Evolutionary conservation across 2,113 vertebrate genomes (phyloP).

Genomic region (Hemicordylus capensis): DNA sequence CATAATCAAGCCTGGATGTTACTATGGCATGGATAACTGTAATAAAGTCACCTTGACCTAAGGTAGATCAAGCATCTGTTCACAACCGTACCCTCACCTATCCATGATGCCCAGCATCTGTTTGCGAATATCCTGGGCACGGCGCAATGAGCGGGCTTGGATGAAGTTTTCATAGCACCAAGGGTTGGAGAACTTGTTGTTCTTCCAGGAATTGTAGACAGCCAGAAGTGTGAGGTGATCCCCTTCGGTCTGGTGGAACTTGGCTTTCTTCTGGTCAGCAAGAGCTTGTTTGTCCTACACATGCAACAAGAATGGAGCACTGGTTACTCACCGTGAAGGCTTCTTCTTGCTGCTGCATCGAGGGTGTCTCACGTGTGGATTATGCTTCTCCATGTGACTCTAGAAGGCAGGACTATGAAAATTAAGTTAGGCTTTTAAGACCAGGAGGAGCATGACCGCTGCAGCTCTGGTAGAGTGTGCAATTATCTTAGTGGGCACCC

Average conservation of each 20-base stretch:
- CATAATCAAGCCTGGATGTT: not conserved
- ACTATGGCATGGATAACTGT: no score
- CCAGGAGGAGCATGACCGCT: no score
- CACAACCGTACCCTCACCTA: constrained; percentile 75
- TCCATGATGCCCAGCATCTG: constrained; percentile 99
- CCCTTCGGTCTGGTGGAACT: constrained; percentile 97
- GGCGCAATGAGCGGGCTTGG: constrained; percentile 92
- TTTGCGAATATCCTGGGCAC: constrained; percentile 97
- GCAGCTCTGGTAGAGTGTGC: no score
- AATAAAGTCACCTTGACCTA: not conserved
- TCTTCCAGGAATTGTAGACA: constrained; percentile 99
- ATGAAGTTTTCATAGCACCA: constrained; percentile 99
- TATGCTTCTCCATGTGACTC: no score
- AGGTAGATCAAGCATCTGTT: not conserved
- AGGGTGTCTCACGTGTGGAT: no score
- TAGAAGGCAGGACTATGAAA: no score
- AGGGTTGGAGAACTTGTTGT: constrained; percentile 98
- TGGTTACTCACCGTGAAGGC: no score
- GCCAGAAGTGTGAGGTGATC: constrained; percentile 96
- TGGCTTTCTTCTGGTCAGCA: constrained; percentile 98
- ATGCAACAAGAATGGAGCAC: not conserved
- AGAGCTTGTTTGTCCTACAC: constrained; percentile 95
- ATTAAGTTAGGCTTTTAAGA: no score
- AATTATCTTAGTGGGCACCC: no score
- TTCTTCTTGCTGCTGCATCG: no score